Conservation (phyloP, 53 echinoderm and acorn worm genomes). For the Glandiceps talaboti region DNA sequence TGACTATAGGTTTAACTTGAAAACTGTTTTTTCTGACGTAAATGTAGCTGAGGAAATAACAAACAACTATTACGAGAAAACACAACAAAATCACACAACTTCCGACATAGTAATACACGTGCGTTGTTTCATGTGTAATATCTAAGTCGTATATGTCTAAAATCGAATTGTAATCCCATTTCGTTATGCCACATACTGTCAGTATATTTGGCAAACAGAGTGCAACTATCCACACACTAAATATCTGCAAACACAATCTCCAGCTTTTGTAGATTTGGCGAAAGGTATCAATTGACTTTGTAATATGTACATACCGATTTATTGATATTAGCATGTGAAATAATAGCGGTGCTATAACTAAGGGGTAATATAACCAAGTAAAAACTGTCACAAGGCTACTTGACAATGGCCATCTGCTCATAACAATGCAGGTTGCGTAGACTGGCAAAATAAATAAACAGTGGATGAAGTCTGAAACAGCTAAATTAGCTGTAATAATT, state of each 20-base stretch:
- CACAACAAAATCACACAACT: no score
- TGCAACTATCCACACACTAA: not conserved
- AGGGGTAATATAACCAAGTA: not conserved
- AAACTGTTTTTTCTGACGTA: not conserved
- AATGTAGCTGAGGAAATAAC: not conserved
- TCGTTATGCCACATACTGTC: not conserved
- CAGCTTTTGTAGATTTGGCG: not conserved
- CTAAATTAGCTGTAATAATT: not conserved
- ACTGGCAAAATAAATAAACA: not conserved
- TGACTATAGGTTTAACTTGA: no score
- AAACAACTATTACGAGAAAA: not conserved
- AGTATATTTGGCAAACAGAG: not conserved
- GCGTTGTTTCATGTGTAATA: not conserved
- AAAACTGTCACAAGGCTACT: not conserved
- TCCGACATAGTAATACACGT: no score
- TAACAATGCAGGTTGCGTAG: not conserved
- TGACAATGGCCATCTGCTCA: not conserved
- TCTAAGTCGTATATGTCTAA: not conserved
- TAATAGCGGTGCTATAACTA: not conserved
- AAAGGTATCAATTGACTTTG: not conserved
- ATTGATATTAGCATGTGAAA: not conserved
- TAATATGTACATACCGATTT: not conserved
- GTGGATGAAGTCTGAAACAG: not conserved
- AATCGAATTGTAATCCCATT: not conserved
- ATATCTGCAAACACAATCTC: not conserved